phyloP scores from a whole-genome alignment of 2,888 invertebrate species.

The Drosophila niveifrons region DNA sequence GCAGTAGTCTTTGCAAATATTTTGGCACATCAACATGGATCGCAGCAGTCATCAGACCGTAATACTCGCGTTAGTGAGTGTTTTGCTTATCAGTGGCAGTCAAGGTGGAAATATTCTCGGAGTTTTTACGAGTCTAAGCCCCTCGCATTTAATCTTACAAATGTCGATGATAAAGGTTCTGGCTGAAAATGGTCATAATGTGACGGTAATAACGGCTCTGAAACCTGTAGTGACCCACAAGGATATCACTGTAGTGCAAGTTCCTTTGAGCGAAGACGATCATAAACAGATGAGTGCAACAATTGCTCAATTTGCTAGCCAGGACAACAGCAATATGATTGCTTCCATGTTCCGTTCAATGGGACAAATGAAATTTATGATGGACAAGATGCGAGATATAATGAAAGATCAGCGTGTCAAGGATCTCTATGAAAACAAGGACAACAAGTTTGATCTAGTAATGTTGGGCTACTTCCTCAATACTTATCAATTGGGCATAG shows the following conservation, averaged over 20 bases:
- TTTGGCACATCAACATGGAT: constrained; percentile 18
- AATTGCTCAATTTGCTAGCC: constrained; percentile 52
- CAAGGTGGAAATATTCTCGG: constrained; percentile 80
- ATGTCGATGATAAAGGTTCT: constrained; percentile 76
- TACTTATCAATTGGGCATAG: constrained; percentile 75
- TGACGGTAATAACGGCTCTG: constrained; percentile 78
- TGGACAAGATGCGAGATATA: constrained; percentile 60
- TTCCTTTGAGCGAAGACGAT: constrained; percentile 60
- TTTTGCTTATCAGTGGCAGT: constrained; percentile 24
- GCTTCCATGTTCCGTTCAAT: constrained; percentile 26
- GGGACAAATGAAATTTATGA: constrained; percentile 46
- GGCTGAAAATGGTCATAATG: constrained; percentile 82
- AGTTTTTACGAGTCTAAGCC: constrained; percentile 78
- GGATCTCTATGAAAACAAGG: constrained; percentile 70
- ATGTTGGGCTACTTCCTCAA: constrained; percentile 81
- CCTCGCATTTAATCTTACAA: constrained; percentile 82
- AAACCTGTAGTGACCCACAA: constrained; percentile 69
- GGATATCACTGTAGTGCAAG: constrained; percentile 56
- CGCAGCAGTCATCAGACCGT: background rate
- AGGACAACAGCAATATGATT: constrained; percentile 58
- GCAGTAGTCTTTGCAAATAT: constrained; percentile 5
- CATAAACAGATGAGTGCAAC: constrained; percentile 28
- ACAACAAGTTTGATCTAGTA: constrained; percentile 78
- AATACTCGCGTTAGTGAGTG: constrained; percentile 13
- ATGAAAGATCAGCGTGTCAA: constrained; percentile 65